These are phyloP conservation scores for Stichodactyla helianthus DNA, from an alignment of 64 coral and sea anemone species.

Conservation along the genomic window DNA sequence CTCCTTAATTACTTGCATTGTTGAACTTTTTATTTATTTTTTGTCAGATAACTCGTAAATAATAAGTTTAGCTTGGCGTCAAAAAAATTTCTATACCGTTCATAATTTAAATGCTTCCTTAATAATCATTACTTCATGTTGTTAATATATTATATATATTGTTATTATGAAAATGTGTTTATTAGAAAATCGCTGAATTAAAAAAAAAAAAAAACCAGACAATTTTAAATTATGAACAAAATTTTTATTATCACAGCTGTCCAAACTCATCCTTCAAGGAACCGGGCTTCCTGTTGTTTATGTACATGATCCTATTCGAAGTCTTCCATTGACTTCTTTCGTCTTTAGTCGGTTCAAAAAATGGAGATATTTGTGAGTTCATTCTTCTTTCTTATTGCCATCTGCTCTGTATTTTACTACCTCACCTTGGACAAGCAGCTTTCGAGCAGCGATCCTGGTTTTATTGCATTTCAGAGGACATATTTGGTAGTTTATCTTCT, in stretches of 20 bases:
- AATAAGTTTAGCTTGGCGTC: no score
- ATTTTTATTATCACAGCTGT: not conserved
- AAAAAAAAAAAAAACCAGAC: no score
- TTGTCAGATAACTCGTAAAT: no score
- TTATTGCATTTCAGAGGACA: constrained; percentile 66
- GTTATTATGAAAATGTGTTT: no score
- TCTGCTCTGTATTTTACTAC: constrained; percentile 55
- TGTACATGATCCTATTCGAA: not conserved
- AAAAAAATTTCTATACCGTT: no score
- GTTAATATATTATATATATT: no score
- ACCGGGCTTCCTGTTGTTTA: not conserved
- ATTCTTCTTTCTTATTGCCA: constrained; percentile 26
- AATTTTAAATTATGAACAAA: not conserved
- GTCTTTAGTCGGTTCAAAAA: not conserved
- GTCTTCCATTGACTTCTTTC: not conserved
- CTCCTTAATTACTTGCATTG: no score
- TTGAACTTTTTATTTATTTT: no score
- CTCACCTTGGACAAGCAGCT: constrained; percentile 38
- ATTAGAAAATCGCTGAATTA: no score
- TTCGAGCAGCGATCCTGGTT: constrained; percentile 23
- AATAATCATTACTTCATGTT: no score
- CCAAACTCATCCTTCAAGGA: not conserved
- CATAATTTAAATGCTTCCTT: no score
- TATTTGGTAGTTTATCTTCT: constrained; percentile 70
- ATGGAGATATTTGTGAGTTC: constrained; percentile 49